Evolutionary conservation across 2,113 vertebrate genomes (phyloP).

Genomic region (Cryptoleucopteryx plumbea): DNA sequence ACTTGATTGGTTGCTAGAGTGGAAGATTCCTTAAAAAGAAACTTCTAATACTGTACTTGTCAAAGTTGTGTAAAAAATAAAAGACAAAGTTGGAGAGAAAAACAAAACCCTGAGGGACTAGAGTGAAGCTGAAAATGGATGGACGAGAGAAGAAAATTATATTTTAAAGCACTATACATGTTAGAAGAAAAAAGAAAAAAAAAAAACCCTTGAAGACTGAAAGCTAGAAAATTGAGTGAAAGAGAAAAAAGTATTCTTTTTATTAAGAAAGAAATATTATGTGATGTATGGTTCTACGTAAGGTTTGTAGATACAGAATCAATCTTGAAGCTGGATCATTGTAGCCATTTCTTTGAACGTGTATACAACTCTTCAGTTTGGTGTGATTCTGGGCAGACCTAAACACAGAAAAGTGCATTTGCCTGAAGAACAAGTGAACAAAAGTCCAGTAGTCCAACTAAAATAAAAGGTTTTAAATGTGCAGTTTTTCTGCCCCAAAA

Average conservation of each 20-base stretch:
- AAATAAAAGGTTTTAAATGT: neutral
- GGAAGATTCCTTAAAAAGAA: constrained; percentile 1
- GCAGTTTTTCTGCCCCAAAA: neutral
- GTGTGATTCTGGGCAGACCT: neutral
- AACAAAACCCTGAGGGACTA: neutral
- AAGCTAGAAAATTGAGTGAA: neutral
- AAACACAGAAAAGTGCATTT: neutral
- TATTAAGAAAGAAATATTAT: neutral
- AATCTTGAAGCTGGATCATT: neutral
- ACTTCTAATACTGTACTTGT: constrained; percentile 9
- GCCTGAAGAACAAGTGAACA: neutral
- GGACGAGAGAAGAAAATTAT: neutral
- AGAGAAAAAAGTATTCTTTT: neutral
- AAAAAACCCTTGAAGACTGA: neutral
- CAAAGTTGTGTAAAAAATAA: constrained; percentile 10
- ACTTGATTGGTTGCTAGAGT: constrained; percentile 10
- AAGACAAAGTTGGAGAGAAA: neutral
- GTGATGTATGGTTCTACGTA: neutral
- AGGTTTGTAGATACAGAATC: neutral
- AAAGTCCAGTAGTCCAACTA: neutral
- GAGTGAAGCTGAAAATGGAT: neutral
- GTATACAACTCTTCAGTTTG: neutral
- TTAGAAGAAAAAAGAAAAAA: neutral
- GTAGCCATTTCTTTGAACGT: neutral
- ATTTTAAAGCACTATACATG: neutral